phyloP scores from a whole-genome alignment of 1,140 invertebrate genomes.

The Bombyx mori region ASM3026992v2 NC_085118.1:4786501-4787000 shows the following conservation, averaged over 20 bases:
- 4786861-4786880: conserved; percentile 53
- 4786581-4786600: conserved; percentile 79
- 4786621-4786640: conserved; percentile 77
- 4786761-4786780: conserved; percentile 56
- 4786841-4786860: conserved; percentile 64
- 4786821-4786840: conserved; percentile 66
- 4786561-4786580: conserved; percentile 73
- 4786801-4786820: conserved; percentile 71
- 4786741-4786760: conserved; percentile 57
- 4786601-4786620: conserved; percentile 78
- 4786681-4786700: conserved; percentile 66
- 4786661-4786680: conserved; percentile 58
- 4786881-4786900: background rate
- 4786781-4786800: conserved; percentile 61
- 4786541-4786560: conserved; percentile 74
- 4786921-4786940: conserved; percentile 12
- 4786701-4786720: conserved; percentile 52
- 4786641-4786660: conserved; percentile 74
- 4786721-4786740: conserved; percentile 32
- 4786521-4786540: conserved; percentile 76
- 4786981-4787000: too few species aligned
- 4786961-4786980: too few species aligned
- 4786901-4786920: too few species aligned
- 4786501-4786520: conserved; percentile 75
- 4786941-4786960: too few species aligned